Base-by-base conservation (phyloP, 2,797 vertebrate genomes). In the Rhyacichthys aspro region DNA sequence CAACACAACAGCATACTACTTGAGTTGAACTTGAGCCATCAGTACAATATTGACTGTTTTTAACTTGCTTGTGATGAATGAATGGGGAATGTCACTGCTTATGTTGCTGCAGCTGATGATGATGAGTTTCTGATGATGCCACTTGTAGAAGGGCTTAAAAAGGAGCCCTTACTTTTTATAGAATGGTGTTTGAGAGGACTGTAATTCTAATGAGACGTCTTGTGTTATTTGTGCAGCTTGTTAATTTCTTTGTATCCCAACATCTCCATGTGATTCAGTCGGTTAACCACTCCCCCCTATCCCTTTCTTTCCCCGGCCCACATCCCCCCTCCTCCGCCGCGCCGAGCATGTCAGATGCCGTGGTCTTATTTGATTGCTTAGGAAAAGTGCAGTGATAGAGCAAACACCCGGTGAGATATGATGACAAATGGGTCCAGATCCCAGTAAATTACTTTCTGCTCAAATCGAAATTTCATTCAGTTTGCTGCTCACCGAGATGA, bases 401-500 rank as follows among this genome's bases (percentile, higher is more conserved):
- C 96, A 98, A 98, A 98, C 96, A 98, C 95, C 95, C 95, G 94
- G 95, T 97, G 97, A 98, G 97, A 98, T 97, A 98, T 97, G 96
- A 97, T 98, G 96, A 98, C 96, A 98, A 98, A 98, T 98, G 97
- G 97, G 93, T 95, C 96, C 96, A 97, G 96, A 99, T 99, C 96
- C 96, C 95, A 94, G 95, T 98, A 99, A 99, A 99, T 98, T 98
- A 98, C 96, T 98, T 98, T 98, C 96, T 96, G 96, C 96, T 97
- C 95, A 97, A 98, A 98, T 98, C 96, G 96, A 99, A 98, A 99
- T 98, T 99, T 99, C 96, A 98, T 99, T 99, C 96, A 97, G 96
- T 98, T 97, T 98, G 96, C 96, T 97, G 95, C 96, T 96, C 96
- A 94, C 95, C 93, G 95, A 98, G 97, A 99, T 99, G 96, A 98